Conservation (phyloP, 1,140 invertebrate species). For the Atta cephalotes region DNA sequence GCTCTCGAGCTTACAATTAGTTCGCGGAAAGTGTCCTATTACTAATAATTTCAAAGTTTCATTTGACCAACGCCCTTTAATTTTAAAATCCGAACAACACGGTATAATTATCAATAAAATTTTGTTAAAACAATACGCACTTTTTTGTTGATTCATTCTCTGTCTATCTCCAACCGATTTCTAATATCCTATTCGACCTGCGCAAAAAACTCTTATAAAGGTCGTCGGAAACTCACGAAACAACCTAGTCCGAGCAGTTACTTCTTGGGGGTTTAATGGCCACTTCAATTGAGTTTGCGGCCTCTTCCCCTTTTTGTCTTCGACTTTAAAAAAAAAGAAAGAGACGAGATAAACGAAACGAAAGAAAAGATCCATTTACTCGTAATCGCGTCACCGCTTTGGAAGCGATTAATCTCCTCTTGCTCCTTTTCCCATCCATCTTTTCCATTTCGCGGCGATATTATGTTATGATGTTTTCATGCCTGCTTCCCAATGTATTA, state of each 20-base stretch:
- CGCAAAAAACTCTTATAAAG: slow-evolving; percentile 48
- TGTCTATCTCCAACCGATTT: background rate
- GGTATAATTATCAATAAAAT: background rate
- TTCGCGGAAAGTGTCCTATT: slow-evolving; percentile 20
- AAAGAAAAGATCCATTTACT: slow-evolving; percentile 75
- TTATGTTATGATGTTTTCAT: slow-evolving; percentile 65
- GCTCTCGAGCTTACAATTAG: slow-evolving; percentile 30
- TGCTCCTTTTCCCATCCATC: slow-evolving; percentile 56
- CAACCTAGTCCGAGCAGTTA: slow-evolving; percentile 71
- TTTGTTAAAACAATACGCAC: background rate
- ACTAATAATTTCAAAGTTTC: background rate
- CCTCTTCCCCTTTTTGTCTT: slow-evolving; percentile 60
- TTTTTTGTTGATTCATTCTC: background rate
- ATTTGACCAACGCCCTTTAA: slow-evolving; percentile 6
- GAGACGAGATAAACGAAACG: slow-evolving; percentile 47
- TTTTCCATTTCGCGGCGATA: slow-evolving; percentile 53
- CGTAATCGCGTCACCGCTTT: slow-evolving; percentile 76
- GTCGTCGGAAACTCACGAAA: slow-evolving; percentile 73
- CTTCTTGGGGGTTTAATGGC: slow-evolving; percentile 74
- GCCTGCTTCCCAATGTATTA: slow-evolving; percentile 19
- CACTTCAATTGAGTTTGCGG: slow-evolving; percentile 77
- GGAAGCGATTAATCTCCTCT: slow-evolving; percentile 72
- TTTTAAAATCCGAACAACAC: slow-evolving; percentile 7
- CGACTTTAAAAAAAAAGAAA: slow-evolving; percentile 54
- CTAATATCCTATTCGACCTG: slow-evolving; percentile 53